These are phyloP conservation scores for Rhingia rostrata DNA, from an alignment of 2,888 invertebrate genomes.

Conservation along the genomic window DNA sequence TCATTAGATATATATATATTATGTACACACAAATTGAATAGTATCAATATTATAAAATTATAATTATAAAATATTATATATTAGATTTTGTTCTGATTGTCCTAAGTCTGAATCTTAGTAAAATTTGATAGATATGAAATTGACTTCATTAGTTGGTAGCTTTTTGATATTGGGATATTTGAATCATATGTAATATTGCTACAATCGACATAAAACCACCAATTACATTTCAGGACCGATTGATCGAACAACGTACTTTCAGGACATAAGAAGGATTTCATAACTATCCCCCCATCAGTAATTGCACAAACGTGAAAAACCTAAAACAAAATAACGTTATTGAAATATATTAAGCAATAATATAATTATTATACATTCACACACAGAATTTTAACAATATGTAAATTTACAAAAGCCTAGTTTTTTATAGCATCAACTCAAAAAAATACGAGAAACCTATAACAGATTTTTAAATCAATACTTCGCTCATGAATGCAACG, in stretches of 20 bases:
- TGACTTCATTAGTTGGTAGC: conserved; percentile 95
- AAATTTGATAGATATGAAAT: conserved; percentile 92
- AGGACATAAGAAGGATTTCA: conserved; percentile 95
- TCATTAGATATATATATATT: too few species aligned
- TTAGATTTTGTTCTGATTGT: not conserved
- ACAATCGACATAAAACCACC: conserved; percentile 97
- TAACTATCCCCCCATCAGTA: conserved; percentile 93
- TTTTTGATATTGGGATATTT: conserved; percentile 95
- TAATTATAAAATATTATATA: too few species aligned
- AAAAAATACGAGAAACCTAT: too few species aligned
- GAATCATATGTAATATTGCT: conserved; percentile 92
- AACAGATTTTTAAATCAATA: too few species aligned
- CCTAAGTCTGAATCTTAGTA: not conserved
- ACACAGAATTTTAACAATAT: too few species aligned
- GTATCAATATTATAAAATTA: too few species aligned
- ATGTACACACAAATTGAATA: too few species aligned
- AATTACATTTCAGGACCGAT: conserved; percentile 94
- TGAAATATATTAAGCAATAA: not conserved
- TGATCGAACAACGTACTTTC: conserved; percentile 96
- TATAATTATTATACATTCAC: too few species aligned
- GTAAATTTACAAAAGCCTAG: too few species aligned
- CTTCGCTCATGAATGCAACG: too few species aligned
- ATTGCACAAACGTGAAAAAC: conserved; percentile 96
- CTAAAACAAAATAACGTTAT: conserved; percentile 82
- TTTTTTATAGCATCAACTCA: too few species aligned